Percentiles rank a stretch among this genome's conserved stretches.
These are phyloP conservation scores for Drosophila eohydei DNA, from an alignment of 2,888 invertebrate species.

Conservation along the genomic window DNA sequence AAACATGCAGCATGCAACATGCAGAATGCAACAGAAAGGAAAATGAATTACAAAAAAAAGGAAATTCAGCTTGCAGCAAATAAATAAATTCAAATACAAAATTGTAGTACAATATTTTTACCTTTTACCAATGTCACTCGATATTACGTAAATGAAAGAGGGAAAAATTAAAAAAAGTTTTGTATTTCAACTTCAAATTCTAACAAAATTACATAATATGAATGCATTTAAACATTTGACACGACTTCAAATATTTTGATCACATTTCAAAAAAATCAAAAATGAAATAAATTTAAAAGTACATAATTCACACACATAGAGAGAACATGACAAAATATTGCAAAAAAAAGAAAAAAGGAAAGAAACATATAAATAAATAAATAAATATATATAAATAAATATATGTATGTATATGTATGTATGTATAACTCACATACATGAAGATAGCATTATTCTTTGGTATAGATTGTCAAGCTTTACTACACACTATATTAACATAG, in stretches of 20 bases:
- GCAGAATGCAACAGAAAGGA: slow-evolving; percentile 29
- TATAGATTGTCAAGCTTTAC: slow-evolving; percentile 80
- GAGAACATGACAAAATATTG: slow-evolving; percentile 40
- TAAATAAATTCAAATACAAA: slow-evolving; percentile 57
- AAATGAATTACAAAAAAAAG: slow-evolving; percentile 5
- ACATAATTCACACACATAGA: slow-evolving; percentile 37
- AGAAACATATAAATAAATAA: slow-evolving; percentile 1
- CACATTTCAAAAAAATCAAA: slow-evolving; percentile 4
- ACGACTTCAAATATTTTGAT: slow-evolving; percentile 18
- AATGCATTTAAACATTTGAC: slow-evolving; percentile 44
- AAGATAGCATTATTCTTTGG: slow-evolving; percentile 71
- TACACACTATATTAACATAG: slow-evolving; percentile 74
- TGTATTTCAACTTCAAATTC: slow-evolving; percentile 31
- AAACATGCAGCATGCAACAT: slow-evolving; percentile 10
- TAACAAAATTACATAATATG: slow-evolving; percentile 38
- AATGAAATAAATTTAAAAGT: background rate
- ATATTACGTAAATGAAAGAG: slow-evolving; percentile 16
- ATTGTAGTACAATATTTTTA: slow-evolving; percentile 32
- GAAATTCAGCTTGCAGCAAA: slow-evolving; percentile 40
- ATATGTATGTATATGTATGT: slow-evolving; percentile 16
- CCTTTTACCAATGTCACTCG: slow-evolving; percentile 22
- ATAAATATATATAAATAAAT: slow-evolving; percentile 25
- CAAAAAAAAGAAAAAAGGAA: slow-evolving; percentile 2
- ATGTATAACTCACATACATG: slow-evolving; percentile 49
- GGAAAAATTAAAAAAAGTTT: background rate